phyloP scores from a whole-genome alignment of 2,113 vertebrate species.

The Aldabrachelys gigantea region DNA sequence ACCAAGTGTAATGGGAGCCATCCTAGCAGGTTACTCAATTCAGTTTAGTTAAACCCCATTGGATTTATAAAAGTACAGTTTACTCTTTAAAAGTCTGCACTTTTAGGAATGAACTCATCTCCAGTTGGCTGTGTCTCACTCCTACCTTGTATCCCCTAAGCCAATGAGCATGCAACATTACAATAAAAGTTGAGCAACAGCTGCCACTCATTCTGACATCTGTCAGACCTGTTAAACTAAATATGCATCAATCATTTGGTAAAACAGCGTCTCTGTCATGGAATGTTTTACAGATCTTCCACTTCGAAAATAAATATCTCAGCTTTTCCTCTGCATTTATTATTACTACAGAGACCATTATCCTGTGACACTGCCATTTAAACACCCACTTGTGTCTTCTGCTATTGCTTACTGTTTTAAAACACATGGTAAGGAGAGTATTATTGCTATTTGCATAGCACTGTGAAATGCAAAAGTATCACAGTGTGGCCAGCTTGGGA shows the following conservation, averaged over 20 bases:
- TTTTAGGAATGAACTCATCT: not conserved
- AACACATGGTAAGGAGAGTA: not conserved
- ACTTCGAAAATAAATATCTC: not conserved
- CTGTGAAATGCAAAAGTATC: not conserved
- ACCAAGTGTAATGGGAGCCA: not conserved
- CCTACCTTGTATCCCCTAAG: not conserved
- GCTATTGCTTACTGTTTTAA: not conserved
- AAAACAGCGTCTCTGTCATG: not conserved
- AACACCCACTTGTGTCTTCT: not conserved
- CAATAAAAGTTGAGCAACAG: not conserved
- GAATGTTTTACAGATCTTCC: conserved; percentile 21
- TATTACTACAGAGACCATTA: not conserved
- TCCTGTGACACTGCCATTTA: not conserved
- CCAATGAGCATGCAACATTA: not conserved
- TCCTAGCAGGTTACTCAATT: not conserved
- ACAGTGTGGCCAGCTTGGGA: not conserved
- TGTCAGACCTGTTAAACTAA: not conserved
- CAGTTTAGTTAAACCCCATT: not conserved
- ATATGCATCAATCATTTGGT: not conserved
- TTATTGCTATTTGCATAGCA: not conserved
- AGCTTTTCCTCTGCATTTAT: conserved; percentile 1
- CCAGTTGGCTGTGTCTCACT: not conserved
- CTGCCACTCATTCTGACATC: conserved; percentile 1
- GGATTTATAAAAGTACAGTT: not conserved
- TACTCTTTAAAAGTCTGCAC: not conserved